Conservation (phyloP, 2,113 vertebrate species). For the Syngnathus scovelli region DNA sequence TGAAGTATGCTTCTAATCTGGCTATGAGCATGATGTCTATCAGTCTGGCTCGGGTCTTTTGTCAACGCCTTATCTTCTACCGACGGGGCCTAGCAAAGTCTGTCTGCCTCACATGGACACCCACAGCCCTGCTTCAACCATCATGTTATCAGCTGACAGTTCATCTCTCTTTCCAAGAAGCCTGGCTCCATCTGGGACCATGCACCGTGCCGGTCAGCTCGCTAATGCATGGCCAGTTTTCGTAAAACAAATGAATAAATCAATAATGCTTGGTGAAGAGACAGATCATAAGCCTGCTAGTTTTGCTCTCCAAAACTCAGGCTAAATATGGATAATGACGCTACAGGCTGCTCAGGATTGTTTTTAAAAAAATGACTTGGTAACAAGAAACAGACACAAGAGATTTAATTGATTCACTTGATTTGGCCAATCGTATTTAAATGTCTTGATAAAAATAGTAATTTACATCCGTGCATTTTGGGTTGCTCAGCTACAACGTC, state of each 20-base stretch:
- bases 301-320: neutral
- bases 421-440: neutral
- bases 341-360: neutral
- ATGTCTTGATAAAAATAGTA: neutral
- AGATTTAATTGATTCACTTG: neutral
- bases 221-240: neutral
- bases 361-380: neutral
- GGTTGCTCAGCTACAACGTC: no score
- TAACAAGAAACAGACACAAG: neutral
- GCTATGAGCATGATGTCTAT: slow-evolving; percentile 30
- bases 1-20: slow-evolving; percentile 7
- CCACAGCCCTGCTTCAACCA: slow-evolving; percentile 9
- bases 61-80: slow-evolving; percentile 38
- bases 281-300: neutral
- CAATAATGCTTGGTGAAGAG: neutral
- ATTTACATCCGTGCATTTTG: neutral
- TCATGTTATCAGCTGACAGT: slow-evolving; percentile 21
- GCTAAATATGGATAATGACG: neutral
- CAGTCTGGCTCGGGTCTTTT: slow-evolving; percentile 31
- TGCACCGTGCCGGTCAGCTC: neutral
- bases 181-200: slow-evolving; percentile 22
- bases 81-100: slow-evolving; percentile 16
- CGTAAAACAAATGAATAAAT: neutral
- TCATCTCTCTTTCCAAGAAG: slow-evolving; percentile 21
- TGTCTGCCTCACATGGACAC: slow-evolving; percentile 10